Base-by-base conservation (phyloP, 2,888 invertebrate species). In the Harpalus rufipes region DNA sequence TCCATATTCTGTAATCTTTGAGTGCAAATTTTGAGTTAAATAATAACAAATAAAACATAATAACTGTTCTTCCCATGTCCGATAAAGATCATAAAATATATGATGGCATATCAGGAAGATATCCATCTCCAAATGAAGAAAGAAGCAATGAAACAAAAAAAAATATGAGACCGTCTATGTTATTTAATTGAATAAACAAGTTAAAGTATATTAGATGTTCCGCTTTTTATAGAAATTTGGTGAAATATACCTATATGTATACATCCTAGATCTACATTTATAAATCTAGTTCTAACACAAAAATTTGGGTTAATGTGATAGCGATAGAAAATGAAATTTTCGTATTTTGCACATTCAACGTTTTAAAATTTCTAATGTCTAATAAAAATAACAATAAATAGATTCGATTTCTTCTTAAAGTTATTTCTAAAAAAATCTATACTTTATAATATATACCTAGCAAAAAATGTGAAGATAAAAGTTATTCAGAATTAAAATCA, bases 121-220 rank as follows among this genome's bases (percentile, higher is more conserved):
- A 68, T 39, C 68, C 39, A 12, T n/a, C 39, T 18, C 4, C 16
- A 61, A 61, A 16, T 61, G 18, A 61, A 18, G 1, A 63, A 63
- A 39, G 14, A 7, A 68, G 14, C 32, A n/a, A 32, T 32, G 68
- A 68, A n/a, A n/a, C n/a, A n/a, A n/a, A n/a, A n/a, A n/a, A n/a
- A n/a, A n/a, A n/a, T n/a, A n/a, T n/a, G n/a, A n/a, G n/a, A n/a
- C n/a, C n/a, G n/a, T n/a, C n/a, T n/a, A n/a, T n/a, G 14, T 68
- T 68, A 68, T 68, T 68, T 68, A 14, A 41, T 68, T 1, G 5
- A 68, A 68, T 68, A 68, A 68, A 68, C 7, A n/a, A 41, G 44
- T 3, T 51, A 10, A 51, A 14, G 6, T 0, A 21, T 39, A 68
- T 68, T 68, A 32, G 1, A n/a, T 39, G 68, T 39, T 39, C 7